Evolutionary conservation across 1,140 invertebrate genomes (phyloP), one percentile per base, ranked within the genome.

Genomic region (Drosophila virilis): DNA sequence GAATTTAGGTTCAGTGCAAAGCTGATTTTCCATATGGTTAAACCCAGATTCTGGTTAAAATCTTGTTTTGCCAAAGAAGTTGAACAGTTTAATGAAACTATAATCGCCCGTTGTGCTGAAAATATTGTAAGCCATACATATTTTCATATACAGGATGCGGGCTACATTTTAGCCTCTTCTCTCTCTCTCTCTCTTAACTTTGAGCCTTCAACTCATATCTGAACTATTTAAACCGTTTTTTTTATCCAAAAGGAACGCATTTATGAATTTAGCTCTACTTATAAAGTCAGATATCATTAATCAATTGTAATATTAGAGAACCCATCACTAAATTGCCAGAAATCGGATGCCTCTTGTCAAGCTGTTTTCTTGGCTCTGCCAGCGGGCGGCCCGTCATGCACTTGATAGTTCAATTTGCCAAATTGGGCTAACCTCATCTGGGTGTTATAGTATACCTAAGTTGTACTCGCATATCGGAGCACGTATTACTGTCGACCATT

Each of bases 321-420:
- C 37, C 9, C 58, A 61, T 52, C 68, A 38, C 59, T 50, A 13
- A 50, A 50, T 2, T n/a, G 37, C 12, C 15, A 35, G 32, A 52
- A 38, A 59, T 28, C 3, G 7, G 8, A 35, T 22, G 22, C n/a
- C 32, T 52, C 33, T 71, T 60, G 22, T 69, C 40, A 35, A 61
- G n/a, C 10, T 13, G 2, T 42, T 22, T 35, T 45, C 22, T 35
- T 65, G 22, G 28, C 15, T 33, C 15, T 43, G 46, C 57, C 64
- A 67, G 54, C 40, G 48, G 48, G 48, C 57, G 54, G 54, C 55
- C 50, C 62, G 66, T 37, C 69, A 51, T 65, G 57, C 68, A 76
- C 77, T 79, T 73, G 74, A 68, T 71, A 69, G 69, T 74, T 79
- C 77, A 79, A 74, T 64, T 74, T 60, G 38, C 72, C 60, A 55